These are phyloP conservation scores for Cancer borealis DNA, from an alignment of 2,888 invertebrate genomes.

Conservation along the genomic window DNA sequence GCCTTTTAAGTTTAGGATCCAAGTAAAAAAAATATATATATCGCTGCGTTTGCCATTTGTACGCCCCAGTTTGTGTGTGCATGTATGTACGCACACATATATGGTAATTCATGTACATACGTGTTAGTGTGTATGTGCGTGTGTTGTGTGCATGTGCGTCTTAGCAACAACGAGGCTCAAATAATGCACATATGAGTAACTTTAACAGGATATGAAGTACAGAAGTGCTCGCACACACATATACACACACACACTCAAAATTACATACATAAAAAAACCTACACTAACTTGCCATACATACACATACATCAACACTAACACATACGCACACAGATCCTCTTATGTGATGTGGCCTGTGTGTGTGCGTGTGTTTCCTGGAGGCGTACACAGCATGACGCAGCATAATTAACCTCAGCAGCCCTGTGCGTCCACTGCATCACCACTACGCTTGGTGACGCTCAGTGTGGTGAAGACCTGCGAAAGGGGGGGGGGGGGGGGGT, in stretches of 20 bases:
- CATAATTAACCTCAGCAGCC: constrained; percentile 94
- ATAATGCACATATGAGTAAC: no score
- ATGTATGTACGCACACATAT: no score
- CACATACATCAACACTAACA: neutral
- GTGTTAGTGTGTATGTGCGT: neutral
- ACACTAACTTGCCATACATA: neutral
- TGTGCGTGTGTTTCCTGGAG: neutral
- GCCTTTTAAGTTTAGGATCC: neutral
- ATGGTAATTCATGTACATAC: neutral
- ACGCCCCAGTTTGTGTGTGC: neutral
- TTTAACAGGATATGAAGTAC: no score
- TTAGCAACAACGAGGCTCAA: no score
- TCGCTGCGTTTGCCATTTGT: neutral
- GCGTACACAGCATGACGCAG: constrained; percentile 47
- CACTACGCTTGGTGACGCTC: constrained; percentile 93
- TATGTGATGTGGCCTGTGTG: neutral
- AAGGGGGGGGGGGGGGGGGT: constrained; percentile 35
- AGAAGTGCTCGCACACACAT: no score
- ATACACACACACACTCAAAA: no score
- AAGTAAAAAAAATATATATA: neutral
- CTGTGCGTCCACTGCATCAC: constrained; percentile 91
- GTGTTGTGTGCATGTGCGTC: neutral
- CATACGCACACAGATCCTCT: neutral
- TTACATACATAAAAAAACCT: no score
- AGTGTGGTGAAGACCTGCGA: constrained; percentile 89